Evolutionary conservation across 2,113 vertebrate genomes (phyloP), one percentile per base, ranked within the genome.

Genomic region (Microtus oregoni): DNA sequence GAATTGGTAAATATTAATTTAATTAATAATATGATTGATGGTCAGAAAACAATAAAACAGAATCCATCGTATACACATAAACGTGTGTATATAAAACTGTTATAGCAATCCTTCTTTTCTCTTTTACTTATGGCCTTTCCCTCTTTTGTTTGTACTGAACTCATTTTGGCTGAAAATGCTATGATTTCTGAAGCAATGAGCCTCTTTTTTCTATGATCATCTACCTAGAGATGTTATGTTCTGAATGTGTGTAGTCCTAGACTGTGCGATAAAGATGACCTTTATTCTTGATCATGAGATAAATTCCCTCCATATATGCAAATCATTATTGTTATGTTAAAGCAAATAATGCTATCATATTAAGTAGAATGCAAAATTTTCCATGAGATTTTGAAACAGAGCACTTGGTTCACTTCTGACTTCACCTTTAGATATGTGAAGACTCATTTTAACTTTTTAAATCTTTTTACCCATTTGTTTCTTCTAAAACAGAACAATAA

Each of bases 1-100:
- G 93, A 97, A 73, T 76, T 97, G 90, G 90, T 97, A 95, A 98
- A 89, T 87, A 44, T 81, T 86, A 61, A 87, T 77, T 82, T n/a
- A 94, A 96, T 26, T 92, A 61, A 52, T 55, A 63, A 81, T 38
- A 73, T 15, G 78, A 30, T 41, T 32, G 77, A 61, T 78, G 32
- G 55, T 91, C 44, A 96, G 79, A 86, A 78, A 87, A 95, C 13
- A 82, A 86, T 78, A 68, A 94, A 55, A 2, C 41, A 88, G 28
- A 75, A 41, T 67, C 81, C 3, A 82, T 73, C 72, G 67, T 20
- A 61, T n/a, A 26, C 35, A 52, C 1, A 47, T 24, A 50, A 14
- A 72, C 1, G 7, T 3, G n/a, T 61, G 7, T 7, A 41, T 24
- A 58, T 70, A 20, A 26, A 92, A 70, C 44, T 79, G 35, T 15